Evolutionary conservation across 2,888 invertebrate genomes (phyloP).

Genomic region (Formica aserva): DNA sequence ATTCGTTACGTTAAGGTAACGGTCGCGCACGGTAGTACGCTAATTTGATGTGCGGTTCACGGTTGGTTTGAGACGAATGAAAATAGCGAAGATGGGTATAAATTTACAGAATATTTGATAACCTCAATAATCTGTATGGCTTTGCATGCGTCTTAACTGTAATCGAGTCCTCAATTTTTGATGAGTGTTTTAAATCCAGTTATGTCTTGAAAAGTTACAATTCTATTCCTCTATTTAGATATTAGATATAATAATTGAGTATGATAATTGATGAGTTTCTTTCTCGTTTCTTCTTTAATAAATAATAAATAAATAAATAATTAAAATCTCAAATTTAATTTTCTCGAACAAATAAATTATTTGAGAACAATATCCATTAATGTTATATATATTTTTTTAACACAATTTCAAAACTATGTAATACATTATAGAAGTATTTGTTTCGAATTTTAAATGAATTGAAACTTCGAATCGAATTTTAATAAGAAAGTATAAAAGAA

Average conservation of each 20-base stretch:
- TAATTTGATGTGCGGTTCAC: conserved; percentile 44
- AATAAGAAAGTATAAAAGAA: not conserved
- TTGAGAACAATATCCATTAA: not conserved
- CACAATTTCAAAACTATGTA: not conserved
- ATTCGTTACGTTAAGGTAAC: conserved; percentile 50
- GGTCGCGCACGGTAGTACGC: conserved; percentile 2
- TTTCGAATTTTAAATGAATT: not conserved
- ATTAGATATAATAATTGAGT: not conserved
- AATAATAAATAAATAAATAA: not conserved
- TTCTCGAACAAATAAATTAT: conserved; percentile 1
- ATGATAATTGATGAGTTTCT: too few species aligned
- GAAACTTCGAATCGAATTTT: not conserved
- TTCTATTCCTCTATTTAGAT: not conserved
- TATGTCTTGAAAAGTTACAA: not conserved
- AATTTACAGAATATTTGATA: conserved; percentile 43
- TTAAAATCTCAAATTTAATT: not conserved
- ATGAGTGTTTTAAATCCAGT: conserved; percentile 3
- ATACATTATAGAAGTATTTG: not conserved
- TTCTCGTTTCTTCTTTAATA: too few species aligned
- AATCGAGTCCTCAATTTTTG: conserved; percentile 26
- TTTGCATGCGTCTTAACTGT: conserved; percentile 30
- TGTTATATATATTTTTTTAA: not conserved
- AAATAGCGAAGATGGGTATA: conserved; percentile 40
- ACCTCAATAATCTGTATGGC: conserved; percentile 24
- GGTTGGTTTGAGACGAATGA: conserved; percentile 39